Percentiles rank a stretch among this genome's conserved stretches.
These are phyloP conservation scores for Eulacestoma nigropectus DNA, from an alignment of 2,113 vertebrate genomes.

Conservation along the genomic window DNA sequence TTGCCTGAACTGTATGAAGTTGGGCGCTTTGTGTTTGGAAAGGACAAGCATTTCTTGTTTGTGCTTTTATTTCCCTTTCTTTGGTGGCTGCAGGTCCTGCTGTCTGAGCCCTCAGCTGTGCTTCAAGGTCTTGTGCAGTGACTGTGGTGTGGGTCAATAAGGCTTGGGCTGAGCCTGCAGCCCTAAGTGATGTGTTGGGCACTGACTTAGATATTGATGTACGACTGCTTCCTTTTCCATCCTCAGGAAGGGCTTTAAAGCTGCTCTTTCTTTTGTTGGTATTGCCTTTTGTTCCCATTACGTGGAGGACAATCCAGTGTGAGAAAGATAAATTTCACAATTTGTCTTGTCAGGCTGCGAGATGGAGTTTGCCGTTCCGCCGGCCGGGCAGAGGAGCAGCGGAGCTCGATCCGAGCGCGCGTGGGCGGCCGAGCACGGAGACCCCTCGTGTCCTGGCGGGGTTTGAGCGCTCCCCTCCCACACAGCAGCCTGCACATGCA, in stretches of 20 bases:
- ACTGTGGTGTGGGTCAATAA: neutral
- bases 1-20: neutral
- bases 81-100: neutral
- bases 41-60: neutral
- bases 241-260: neutral
- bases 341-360: constrained; percentile 54
- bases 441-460: neutral
- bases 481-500: neutral
- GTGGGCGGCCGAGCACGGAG: neutral
- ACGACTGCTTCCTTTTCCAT: neutral
- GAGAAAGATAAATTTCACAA: constrained; percentile 50
- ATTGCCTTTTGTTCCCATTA: constrained; percentile 34
- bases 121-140: constrained; percentile 4
- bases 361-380: constrained; percentile 26
- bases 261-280: neutral
- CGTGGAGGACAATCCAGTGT: neutral
- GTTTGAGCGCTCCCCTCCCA: neutral
- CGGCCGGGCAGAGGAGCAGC: neutral
- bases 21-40: neutral
- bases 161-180: neutral
- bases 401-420: rapidly evolving
- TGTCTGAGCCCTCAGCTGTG: neutral
- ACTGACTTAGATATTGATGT: constrained; percentile 12
- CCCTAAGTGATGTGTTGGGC: neutral
- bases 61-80: neutral